A percentile compares a stretch with the other conserved stretches of the same genome.
Evolutionary conservation across 1,140 invertebrate species (phyloP).

Genomic region (Brachionus plicatilis): DNA sequence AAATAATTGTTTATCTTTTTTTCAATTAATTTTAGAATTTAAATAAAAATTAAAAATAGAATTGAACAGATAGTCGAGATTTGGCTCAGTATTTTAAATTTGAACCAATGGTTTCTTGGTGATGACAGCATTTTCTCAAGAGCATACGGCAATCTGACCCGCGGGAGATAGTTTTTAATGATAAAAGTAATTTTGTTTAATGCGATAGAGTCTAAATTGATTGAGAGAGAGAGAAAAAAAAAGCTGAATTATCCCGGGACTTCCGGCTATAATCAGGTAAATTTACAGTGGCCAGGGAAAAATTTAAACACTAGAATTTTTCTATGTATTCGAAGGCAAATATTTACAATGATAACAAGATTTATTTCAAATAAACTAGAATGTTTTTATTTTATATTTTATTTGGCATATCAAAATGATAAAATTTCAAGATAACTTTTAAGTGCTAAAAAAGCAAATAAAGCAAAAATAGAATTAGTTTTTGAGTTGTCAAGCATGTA

Average conservation of each 20-base stretch:
- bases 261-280: constrained; percentile 17
- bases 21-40: not conserved
- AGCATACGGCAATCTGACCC: not conserved
- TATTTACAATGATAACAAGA: constrained; percentile 19
- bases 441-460: constrained; percentile 29
- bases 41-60: not conserved
- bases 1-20: no score
- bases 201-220: not conserved
- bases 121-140: not conserved
- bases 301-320: not conserved
- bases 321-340: not conserved
- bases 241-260: not conserved
- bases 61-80: not conserved
- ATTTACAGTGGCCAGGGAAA: not conserved
- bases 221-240: not conserved
- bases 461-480: constrained; percentile 1
- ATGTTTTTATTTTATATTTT: not conserved
- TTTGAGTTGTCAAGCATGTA: not conserved
- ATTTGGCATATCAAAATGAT: not conserved
- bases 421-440: constrained; percentile 28
- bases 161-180: not conserved
- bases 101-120: not conserved
- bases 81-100: not conserved
- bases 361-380: not conserved
- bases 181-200: not conserved